phyloP scores from a whole-genome alignment of 2,113 vertebrate species.

The Myotis davidii region DNA sequence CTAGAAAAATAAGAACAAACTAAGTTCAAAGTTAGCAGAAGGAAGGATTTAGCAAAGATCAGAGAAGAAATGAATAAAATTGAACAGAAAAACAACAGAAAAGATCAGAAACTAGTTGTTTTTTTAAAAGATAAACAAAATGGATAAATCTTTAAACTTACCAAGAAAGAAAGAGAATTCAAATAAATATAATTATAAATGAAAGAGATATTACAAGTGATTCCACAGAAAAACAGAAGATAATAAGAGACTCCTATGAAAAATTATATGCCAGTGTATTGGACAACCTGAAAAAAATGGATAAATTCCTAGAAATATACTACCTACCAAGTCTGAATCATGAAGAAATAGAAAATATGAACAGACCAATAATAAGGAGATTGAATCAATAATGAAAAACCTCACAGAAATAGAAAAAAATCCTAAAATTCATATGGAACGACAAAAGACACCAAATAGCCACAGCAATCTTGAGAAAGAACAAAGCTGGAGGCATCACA shows the following conservation, averaged over 20 bases:
- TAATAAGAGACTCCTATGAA: not conserved
- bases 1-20: not conserved
- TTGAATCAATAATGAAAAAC: not conserved
- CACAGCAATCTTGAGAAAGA: not conserved
- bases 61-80: not conserved
- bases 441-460: not conserved
- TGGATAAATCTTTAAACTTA: not conserved
- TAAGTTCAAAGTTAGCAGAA: not conserved
- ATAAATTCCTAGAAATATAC: not conserved
- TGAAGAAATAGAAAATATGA: not conserved
- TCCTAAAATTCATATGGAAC: not conserved
- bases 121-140: not conserved
- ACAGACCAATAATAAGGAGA: not conserved
- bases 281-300: not conserved
- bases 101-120: not conserved
- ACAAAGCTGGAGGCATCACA: not conserved
- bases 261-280: not conserved
- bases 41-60: not conserved
- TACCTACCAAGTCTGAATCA: not conserved
- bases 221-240: not conserved
- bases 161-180: not conserved
- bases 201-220: not conserved
- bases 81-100: not conserved
- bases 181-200: constrained; percentile 4
- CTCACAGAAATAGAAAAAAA: not conserved